Evolutionary conservation across 2,888 invertebrate genomes (phyloP).

Genomic region (Tenthredo scrophulariae): DNA sequence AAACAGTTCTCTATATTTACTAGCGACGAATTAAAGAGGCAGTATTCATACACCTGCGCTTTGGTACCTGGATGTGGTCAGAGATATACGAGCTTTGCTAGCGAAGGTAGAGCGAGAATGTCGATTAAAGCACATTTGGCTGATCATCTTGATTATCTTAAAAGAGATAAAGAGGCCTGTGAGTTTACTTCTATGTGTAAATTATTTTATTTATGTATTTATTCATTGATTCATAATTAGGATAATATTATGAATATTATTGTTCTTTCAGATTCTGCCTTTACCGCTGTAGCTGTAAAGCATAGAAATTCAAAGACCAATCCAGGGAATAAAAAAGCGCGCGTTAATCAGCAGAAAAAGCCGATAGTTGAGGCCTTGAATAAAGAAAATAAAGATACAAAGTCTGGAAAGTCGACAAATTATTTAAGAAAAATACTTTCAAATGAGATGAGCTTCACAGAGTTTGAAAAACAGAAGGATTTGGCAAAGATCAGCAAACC

Average conservation of each 20-base stretch:
- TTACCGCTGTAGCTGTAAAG: slow-evolving; percentile 67
- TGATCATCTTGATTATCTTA: slow-evolving; percentile 77
- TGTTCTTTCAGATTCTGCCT: slow-evolving; percentile 65
- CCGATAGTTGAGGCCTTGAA: slow-evolving; percentile 69
- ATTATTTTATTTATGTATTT: background rate
- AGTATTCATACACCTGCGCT: slow-evolving; percentile 79
- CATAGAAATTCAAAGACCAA: slow-evolving; percentile 67
- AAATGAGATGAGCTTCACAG: slow-evolving; percentile 69
- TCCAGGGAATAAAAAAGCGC: slow-evolving; percentile 67
- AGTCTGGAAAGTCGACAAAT: slow-evolving; percentile 70
- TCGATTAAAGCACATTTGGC: slow-evolving; percentile 79
- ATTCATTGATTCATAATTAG: too few species aligned
- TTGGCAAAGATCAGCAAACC: slow-evolving; percentile 57
- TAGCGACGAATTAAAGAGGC: slow-evolving; percentile 79
- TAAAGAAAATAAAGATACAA: slow-evolving; percentile 73
- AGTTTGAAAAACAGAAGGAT: slow-evolving; percentile 68
- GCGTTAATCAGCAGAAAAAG: slow-evolving; percentile 68
- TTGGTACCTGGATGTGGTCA: slow-evolving; percentile 79
- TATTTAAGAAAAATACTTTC: slow-evolving; percentile 72
- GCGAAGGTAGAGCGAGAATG: slow-evolving; percentile 79
- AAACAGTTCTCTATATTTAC: slow-evolving; percentile 79
- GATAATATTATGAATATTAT: background rate
- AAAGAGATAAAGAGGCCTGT: slow-evolving; percentile 71
- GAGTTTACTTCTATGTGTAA: slow-evolving; percentile 57
- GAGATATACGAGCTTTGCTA: slow-evolving; percentile 80